Base-by-base conservation (phyloP, 30 jellyfish, hydroid and myxozoan species). In the Hydractinia symbiolongicarpus region DNA sequence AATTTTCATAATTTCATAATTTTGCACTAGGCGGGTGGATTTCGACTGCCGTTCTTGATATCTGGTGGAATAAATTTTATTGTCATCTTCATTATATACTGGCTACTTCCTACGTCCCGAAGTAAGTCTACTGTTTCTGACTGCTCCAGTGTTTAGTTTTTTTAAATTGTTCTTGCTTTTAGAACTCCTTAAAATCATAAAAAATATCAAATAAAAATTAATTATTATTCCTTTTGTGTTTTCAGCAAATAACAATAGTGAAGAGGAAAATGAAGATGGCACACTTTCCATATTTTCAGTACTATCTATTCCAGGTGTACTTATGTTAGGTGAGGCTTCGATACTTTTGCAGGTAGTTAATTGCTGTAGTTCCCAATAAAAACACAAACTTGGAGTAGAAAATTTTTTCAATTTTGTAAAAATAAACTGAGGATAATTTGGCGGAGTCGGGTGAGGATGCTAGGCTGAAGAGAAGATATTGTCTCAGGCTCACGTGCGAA, bases 11-110 rank as follows among this genome's bases (percentile, higher is more conserved):
- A 0, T 13, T 58, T 13, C 69, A 0, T 62, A 5, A 8, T 81
- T 14, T 4, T 4, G 17, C 44, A 50, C 13, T 51, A 86, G 95
- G 66, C 50, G 57, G 95, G 95, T 49, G 95, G 90, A 0, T 86
- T 86, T 55, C 72, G 54, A 20, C 69, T 86, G 49, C 95, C 95
- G 8, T 86, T 86, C 61, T 74, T 86, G 17, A 82, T 75, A 5
- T 52, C 83, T 61, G 95, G 95, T 4, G 13, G 81, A 7, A n/a
- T 81, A 49, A 75, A 81, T 0, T 70, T 86, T 19, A 72, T 57
- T 40, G 76, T 81, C 17, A 19, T 86, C 78, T 49, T 79, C 7
- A 67, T 79, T 5, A 60, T 80, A 53, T 57, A 55, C 40, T 86
- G 66, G 72, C 67, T 86, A 7, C 82, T 86, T 6, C 95, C 95